Percentiles rank a stretch among this genome's conserved stretches.
These are phyloP conservation scores for Merodon equestris DNA, from an alignment of 2,888 invertebrate genomes.

Conservation along the genomic window DNA sequence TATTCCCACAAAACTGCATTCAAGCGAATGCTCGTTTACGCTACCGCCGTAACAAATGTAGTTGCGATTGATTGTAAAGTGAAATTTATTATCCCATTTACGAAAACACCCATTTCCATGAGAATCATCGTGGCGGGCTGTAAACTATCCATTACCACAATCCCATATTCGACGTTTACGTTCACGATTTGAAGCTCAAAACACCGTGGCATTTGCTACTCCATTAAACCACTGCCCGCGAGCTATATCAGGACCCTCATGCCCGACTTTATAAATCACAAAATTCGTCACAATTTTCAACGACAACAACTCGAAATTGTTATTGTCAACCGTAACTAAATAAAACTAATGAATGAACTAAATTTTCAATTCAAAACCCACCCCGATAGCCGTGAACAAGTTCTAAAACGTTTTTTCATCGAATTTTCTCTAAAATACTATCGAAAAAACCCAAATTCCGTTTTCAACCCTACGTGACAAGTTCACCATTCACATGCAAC, in stretches of 20 bases:
- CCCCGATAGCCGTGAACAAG: constrained; percentile 16
- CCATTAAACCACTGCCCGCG: constrained; percentile 51
- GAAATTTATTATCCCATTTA: constrained; percentile 37
- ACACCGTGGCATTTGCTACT: constrained; percentile 44
- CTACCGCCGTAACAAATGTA: too few species aligned
- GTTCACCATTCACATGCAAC: background rate
- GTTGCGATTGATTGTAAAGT: constrained; percentile 33
- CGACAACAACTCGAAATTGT: constrained; percentile 26
- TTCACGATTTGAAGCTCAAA: constrained; percentile 44
- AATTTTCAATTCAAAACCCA: background rate
- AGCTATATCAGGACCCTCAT: constrained; percentile 25
- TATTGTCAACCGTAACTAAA: constrained; percentile 54
- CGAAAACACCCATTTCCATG: background rate
- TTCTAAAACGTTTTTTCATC: constrained; percentile 16
- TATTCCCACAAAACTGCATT: too few species aligned
- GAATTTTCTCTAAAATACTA: background rate
- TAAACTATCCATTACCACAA: constrained; percentile 20
- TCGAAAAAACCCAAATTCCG: constrained; percentile 12
- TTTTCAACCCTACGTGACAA: constrained; percentile 29
- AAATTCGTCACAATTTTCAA: constrained; percentile 20
- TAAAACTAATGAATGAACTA: constrained; percentile 23
- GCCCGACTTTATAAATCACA: background rate
- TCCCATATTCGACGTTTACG: constrained; percentile 38
- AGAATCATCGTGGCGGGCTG: constrained; percentile 7
- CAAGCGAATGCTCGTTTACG: too few species aligned